phyloP scores from a whole-genome alignment of 1,140 invertebrate species.

The Zophobas morio region DNA sequence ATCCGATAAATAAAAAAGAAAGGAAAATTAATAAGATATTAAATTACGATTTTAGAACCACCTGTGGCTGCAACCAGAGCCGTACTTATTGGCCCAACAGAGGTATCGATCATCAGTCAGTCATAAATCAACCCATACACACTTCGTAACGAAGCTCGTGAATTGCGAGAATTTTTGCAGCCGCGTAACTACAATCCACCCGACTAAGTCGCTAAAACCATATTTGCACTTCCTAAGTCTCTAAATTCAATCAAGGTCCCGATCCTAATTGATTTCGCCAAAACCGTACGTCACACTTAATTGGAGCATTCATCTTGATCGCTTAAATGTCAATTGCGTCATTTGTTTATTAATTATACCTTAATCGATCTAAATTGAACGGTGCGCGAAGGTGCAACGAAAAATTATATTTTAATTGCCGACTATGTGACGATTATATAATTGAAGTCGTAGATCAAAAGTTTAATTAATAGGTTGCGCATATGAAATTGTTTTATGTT shows the following conservation, averaged over 20 bases:
- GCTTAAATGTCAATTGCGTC: constrained; percentile 22
- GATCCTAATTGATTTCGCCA: constrained; percentile 17
- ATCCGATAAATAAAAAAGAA: constrained; percentile 42
- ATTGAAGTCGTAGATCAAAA: constrained; percentile 33
- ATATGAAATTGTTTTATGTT: constrained; percentile 18
- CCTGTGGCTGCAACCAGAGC: constrained; percentile 7
- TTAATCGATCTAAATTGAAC: not conserved
- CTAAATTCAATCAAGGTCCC: not conserved
- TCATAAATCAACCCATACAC: no score
- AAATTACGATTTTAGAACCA: constrained; percentile 34
- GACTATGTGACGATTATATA: constrained; percentile 33
- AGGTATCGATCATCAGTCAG: not conserved
- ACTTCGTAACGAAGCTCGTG: no score
- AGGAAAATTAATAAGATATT: constrained; percentile 43
- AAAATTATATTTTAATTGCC: constrained; percentile 23
- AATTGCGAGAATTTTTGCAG: no score
- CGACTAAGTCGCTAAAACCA: not conserved
- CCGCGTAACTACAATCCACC: no score
- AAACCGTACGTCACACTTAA: constrained; percentile 12
- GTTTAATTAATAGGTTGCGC: constrained; percentile 26
- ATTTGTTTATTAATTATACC: constrained; percentile 22
- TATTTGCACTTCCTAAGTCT: constrained; percentile 5
- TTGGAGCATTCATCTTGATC: constrained; percentile 1
- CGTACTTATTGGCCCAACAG: not conserved
- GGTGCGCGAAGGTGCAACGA: not conserved